Conservation (phyloP, 1,140 invertebrate genomes). For the Apis cerana region DNA sequence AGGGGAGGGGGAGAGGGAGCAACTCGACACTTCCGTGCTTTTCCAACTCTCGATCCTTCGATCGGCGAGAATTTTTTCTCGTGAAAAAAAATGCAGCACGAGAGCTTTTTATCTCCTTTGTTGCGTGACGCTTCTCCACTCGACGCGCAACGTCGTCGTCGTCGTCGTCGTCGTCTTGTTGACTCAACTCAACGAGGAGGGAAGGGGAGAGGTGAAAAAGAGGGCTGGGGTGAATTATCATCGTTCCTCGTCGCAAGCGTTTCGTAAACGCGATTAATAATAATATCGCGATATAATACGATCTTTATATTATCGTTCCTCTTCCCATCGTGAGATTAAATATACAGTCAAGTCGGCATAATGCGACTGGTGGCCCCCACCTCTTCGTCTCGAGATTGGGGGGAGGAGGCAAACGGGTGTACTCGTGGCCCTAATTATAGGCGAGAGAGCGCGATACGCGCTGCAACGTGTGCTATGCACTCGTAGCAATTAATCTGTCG, state of each 20-base stretch:
- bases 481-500: constrained; percentile 48
- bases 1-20: not conserved
- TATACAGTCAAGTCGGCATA: not conserved
- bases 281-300: constrained; percentile 28
- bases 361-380: not conserved
- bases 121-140: constrained; percentile 38
- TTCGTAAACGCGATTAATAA: constrained; percentile 58
- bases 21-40: constrained; percentile 15
- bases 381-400: not conserved
- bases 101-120: constrained; percentile 19
- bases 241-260: not conserved
- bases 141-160: not conserved
- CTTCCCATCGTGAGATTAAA: not conserved
- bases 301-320: constrained; percentile 23
- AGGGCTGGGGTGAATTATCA: constrained; percentile 13
- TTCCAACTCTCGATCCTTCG: not conserved
- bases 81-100: not conserved
- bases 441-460: constrained; percentile 19
- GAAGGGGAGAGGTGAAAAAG: not conserved
- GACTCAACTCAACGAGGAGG: not conserved
- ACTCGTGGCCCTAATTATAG: constrained; percentile 1
- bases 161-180: constrained; percentile 12
- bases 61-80: not conserved
- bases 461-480: constrained; percentile 7
- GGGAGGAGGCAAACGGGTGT: not conserved